Evolutionary conservation across 2,888 invertebrate species (phyloP).

Genomic region (Hoplodrina ambigua): DNA sequence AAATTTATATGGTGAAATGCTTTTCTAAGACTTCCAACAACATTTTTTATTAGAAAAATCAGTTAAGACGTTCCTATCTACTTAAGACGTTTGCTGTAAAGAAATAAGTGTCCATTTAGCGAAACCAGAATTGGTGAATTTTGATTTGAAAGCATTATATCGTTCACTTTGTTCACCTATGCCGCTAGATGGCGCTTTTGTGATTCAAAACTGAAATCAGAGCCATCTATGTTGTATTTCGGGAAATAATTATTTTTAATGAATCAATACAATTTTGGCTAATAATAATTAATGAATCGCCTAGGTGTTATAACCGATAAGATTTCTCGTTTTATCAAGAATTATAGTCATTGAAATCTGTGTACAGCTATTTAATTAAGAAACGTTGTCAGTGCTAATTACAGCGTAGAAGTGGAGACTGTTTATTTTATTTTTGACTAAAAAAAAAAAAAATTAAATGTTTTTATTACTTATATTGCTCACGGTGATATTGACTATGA

Average conservation of each 20-base stretch:
- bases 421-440: not conserved
- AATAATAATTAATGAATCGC: not conserved
- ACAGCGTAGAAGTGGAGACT: not conserved
- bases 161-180: not conserved
- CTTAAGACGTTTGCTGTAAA: not conserved
- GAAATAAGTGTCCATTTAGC: not conserved
- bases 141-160: not conserved
- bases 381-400: not conserved
- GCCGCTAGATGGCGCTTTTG: constrained; percentile 32
- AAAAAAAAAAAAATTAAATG: not conserved
- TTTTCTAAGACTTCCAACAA: not conserved
- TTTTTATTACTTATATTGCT: constrained; percentile 18
- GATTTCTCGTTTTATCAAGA: constrained; percentile 3
- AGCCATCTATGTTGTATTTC: constrained; percentile 38
- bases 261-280: not conserved
- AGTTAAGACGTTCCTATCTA: not conserved
- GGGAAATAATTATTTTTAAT: not conserved
- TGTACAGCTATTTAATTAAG: not conserved
- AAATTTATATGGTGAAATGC: not conserved
- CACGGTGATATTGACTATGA: not conserved
- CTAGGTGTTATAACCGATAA: constrained; percentile 25
- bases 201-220: not conserved
- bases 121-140: no score
- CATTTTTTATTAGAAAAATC: not conserved
- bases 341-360: not conserved